Evolutionary conservation across 2,888 invertebrate species (phyloP).

Genomic region (Esperia sulphurella): DNA sequence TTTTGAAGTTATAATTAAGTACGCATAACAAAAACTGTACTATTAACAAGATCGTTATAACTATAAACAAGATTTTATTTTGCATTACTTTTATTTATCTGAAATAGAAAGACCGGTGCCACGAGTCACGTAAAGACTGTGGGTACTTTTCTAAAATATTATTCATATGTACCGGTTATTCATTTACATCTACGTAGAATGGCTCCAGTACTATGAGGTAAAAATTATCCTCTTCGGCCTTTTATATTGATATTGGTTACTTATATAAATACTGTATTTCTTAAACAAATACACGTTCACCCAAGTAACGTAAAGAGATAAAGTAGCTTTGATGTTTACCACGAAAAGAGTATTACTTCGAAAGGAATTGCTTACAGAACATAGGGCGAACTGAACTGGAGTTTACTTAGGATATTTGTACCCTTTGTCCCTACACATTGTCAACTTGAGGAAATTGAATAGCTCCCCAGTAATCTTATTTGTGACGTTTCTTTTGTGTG

Average conservation of each 20-base stretch:
- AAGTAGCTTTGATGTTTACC: constrained; percentile 6
- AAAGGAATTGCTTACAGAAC: constrained; percentile 1
- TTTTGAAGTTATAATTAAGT: too few relatives aligned
- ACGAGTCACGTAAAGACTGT: too few relatives aligned
- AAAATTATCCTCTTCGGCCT: too few relatives aligned
- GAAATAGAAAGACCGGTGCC: too few relatives aligned
- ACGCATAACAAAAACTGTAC: too few relatives aligned
- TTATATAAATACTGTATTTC: not conserved
- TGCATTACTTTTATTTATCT: too few relatives aligned
- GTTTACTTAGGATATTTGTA: constrained; percentile 34
- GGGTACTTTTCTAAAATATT: too few relatives aligned
- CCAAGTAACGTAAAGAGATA: constrained; percentile 1
- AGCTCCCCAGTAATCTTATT: constrained; percentile 14
- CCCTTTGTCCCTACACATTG: constrained; percentile 17
- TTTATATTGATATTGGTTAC: not conserved
- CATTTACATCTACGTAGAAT: too few relatives aligned
- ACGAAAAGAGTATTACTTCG: not conserved
- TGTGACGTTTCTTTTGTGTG: constrained; percentile 2
- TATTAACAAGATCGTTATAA: too few relatives aligned
- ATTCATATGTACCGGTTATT: too few relatives aligned
- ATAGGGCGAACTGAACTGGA: not conserved
- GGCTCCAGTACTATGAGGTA: too few relatives aligned
- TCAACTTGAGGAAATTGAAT: constrained; percentile 29
- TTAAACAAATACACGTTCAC: constrained; percentile 3
- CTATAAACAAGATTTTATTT: too few relatives aligned